phyloP scores from a whole-genome alignment of 2,113 vertebrate genomes.

The Pavo muticus region DNA sequence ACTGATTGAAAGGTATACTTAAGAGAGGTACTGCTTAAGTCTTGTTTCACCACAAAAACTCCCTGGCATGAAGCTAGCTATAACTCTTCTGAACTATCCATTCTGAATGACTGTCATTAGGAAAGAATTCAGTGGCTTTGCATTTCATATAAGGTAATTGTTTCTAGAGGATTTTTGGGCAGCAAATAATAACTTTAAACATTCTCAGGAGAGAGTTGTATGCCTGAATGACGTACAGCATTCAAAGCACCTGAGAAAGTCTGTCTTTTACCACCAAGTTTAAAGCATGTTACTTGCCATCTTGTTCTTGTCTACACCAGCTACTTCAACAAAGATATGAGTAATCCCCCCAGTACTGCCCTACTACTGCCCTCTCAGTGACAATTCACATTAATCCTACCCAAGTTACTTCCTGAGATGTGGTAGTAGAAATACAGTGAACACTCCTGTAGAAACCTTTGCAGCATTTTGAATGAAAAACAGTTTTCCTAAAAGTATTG shows the following conservation, averaged over 20 bases:
- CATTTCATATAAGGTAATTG: constrained; percentile 73
- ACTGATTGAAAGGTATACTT: constrained; percentile 6
- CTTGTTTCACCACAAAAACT: constrained; percentile 65
- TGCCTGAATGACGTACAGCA: constrained; percentile 10
- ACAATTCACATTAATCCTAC: not conserved
- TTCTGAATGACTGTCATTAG: constrained; percentile 77
- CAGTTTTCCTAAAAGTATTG: not conserved
- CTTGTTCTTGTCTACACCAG: not conserved
- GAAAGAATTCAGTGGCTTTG: constrained; percentile 79
- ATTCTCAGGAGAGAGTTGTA: constrained; percentile 59
- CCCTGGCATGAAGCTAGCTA: constrained; percentile 49
- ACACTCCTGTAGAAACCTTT: not conserved
- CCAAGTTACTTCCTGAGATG: not conserved
- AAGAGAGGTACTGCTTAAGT: constrained; percentile 43
- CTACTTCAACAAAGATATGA: not conserved
- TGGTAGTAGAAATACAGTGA: not conserved
- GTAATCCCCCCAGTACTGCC: not conserved
- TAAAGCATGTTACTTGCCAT: constrained; percentile 3
- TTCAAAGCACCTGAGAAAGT: constrained; percentile 45
- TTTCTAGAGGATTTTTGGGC: constrained; percentile 73
- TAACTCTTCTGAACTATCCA: constrained; percentile 67
- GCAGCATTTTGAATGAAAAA: not conserved
- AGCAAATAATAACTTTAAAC: constrained; percentile 70
- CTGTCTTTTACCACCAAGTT: not conserved
- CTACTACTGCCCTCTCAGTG: not conserved